These are phyloP conservation scores for Cairina moschata DNA, from an alignment of 2,113 vertebrate genomes.

Conservation along the genomic window DNA sequence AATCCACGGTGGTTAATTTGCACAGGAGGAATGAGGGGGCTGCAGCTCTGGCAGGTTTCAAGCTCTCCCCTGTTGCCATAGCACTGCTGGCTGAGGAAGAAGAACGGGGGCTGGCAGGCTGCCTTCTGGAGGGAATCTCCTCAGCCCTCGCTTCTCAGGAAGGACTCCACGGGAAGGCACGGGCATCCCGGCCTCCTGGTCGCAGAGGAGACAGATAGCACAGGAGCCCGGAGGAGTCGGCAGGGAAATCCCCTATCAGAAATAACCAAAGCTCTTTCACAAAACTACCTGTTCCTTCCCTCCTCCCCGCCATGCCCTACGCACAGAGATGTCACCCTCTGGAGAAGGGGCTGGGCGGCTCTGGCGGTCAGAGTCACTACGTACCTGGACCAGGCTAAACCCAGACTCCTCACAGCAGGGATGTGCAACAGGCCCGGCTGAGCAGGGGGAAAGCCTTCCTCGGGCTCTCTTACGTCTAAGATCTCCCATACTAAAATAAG, in stretches of 20 bases:
- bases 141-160: not conserved
- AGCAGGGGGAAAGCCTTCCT: not conserved
- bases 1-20: conserved; percentile 39
- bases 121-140: conserved; percentile 54
- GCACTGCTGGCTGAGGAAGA: conserved; percentile 29
- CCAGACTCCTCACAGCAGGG: not conserved
- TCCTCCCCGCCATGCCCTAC: not conserved
- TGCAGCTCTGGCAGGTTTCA: conserved; percentile 23
- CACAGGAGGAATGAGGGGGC: conserved; percentile 28
- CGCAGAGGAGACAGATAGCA: not conserved
- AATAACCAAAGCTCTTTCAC: not conserved
- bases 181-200: not conserved
- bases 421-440: not conserved
- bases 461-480: not conserved
- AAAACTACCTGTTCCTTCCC: not conserved
- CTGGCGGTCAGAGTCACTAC: not conserved
- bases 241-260: not conserved
- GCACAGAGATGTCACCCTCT: not conserved
- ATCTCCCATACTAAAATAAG: not conserved
- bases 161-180: not conserved
- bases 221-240: not conserved
- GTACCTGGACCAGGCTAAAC: not conserved
- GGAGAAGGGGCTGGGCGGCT: not conserved
- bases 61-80: conserved; percentile 70
- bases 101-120: conserved; percentile 15